Evolutionary conservation across 2,888 invertebrate species (phyloP).

Genomic region (Muschampia plurimacula): DNA sequence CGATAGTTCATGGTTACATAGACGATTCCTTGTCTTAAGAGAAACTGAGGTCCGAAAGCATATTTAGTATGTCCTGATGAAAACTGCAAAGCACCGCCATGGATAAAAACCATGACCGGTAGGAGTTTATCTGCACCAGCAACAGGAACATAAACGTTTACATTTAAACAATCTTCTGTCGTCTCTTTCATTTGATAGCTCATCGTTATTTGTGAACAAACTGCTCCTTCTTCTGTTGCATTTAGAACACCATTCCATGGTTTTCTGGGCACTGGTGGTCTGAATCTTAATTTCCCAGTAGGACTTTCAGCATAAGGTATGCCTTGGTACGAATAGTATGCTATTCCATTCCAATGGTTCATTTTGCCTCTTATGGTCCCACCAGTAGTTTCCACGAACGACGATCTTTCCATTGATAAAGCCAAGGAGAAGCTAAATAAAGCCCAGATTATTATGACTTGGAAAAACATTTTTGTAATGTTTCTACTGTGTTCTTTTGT

Average conservation of each 20-base stretch:
- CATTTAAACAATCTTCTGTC: conserved; percentile 53
- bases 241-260: conserved; percentile 49
- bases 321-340: conserved; percentile 51
- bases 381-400: conserved; percentile 39
- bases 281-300: conserved; percentile 50
- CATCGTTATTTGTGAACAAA: conserved; percentile 50
- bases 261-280: conserved; percentile 53
- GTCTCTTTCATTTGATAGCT: conserved; percentile 45
- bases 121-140: conserved; percentile 32
- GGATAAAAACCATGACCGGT: conserved; percentile 58
- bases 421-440: not conserved
- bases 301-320: conserved; percentile 57
- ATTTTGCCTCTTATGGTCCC: conserved; percentile 51
- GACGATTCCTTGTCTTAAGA: conserved; percentile 41
- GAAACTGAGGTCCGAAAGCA: conserved; percentile 55
- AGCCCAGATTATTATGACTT: conserved; percentile 6
- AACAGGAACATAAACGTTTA: conserved; percentile 52
- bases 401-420: not conserved
- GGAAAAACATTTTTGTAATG: not conserved
- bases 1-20: conserved; percentile 39
- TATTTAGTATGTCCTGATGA: conserved; percentile 50
- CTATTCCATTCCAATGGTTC: conserved; percentile 38
- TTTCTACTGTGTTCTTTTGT: not conserved
- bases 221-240: conserved; percentile 48
- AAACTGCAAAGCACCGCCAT: conserved; percentile 55